These are phyloP conservation scores for Trissoscelio sp. DNA, from an alignment of 2,888 invertebrate genomes.

Conservation along the genomic window DNA sequence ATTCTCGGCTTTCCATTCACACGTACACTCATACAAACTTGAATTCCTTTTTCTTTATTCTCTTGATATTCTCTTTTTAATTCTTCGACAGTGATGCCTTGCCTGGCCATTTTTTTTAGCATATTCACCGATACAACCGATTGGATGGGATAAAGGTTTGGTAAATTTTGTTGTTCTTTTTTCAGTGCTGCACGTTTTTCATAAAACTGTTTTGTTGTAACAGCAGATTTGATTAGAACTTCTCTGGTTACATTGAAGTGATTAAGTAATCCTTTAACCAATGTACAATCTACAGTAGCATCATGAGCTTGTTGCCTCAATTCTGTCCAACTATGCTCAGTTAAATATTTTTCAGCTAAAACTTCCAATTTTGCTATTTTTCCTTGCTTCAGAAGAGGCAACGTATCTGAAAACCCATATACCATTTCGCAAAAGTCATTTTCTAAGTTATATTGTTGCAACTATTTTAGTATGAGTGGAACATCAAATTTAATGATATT, in stretches of 20 bases:
- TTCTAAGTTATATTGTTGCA: background rate
- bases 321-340: background rate
- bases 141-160: background rate
- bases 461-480: constrained; percentile 26
- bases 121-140: constrained; percentile 1
- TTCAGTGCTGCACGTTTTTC: background rate
- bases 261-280: constrained; percentile 14
- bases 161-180: constrained; percentile 27
- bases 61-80: background rate
- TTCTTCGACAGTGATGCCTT: constrained; percentile 7
- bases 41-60: background rate
- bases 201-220: constrained; percentile 13
- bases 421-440: constrained; percentile 29
- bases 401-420: constrained; percentile 31
- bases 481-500: constrained; percentile 45
- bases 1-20: background rate
- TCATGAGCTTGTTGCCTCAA: constrained; percentile 1
- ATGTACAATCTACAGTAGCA: constrained; percentile 3
- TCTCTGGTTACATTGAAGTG: constrained; percentile 33
- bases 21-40: background rate
- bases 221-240: constrained; percentile 7
- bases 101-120: constrained; percentile 52
- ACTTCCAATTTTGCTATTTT: constrained; percentile 36
- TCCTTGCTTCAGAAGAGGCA: constrained; percentile 33
- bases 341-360: constrained; percentile 28